A percentile compares a stretch with the other conserved stretches of the same genome.
phyloP scores from a whole-genome alignment of 2,797 vertebrate genomes.

The Corythornis leucogaster region DNA sequence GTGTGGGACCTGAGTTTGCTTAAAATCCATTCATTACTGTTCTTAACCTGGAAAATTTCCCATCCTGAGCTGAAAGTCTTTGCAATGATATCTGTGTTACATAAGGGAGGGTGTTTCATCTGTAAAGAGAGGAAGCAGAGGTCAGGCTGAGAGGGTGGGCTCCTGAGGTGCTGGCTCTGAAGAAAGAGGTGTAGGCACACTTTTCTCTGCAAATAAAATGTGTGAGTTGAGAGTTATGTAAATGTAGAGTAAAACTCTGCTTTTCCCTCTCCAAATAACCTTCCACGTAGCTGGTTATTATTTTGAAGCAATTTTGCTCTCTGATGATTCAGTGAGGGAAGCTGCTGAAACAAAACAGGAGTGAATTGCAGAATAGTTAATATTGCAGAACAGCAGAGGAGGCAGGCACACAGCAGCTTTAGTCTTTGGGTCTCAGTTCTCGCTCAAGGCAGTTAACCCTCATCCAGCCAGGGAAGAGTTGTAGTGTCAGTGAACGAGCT shows the following conservation, averaged over 20 bases:
- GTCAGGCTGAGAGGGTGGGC: neutral
- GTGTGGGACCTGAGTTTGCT: conserved; percentile 10
- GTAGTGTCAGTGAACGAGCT: neutral
- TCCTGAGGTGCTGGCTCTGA: neutral
- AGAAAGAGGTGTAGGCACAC: neutral
- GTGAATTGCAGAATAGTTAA: conserved; percentile 45
- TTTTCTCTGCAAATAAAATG: neutral
- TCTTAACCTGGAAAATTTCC: neutral
- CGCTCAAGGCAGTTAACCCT: neutral
- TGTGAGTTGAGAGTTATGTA: conserved; percentile 7
- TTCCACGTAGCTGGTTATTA: conserved; percentile 13
- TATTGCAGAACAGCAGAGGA: conserved; percentile 1
- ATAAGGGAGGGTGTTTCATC: neutral
- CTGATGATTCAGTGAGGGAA: conserved; percentile 51
- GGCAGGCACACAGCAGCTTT: neutral
- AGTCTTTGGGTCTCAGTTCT: neutral
- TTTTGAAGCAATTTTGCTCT: conserved; percentile 66
- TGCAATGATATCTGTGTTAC: neutral
- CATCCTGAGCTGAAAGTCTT: conserved; percentile 46
- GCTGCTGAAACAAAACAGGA: conserved; percentile 55
- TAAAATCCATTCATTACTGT: conserved; percentile 36
- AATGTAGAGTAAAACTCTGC: conserved; percentile 27
- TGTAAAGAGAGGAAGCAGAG: neutral
- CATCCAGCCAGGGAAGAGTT: neutral
- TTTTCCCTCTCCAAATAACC: conserved; percentile 14